Base-by-base conservation (phyloP, 2,797 vertebrate species). In the Smutsia gigantea region DNA sequence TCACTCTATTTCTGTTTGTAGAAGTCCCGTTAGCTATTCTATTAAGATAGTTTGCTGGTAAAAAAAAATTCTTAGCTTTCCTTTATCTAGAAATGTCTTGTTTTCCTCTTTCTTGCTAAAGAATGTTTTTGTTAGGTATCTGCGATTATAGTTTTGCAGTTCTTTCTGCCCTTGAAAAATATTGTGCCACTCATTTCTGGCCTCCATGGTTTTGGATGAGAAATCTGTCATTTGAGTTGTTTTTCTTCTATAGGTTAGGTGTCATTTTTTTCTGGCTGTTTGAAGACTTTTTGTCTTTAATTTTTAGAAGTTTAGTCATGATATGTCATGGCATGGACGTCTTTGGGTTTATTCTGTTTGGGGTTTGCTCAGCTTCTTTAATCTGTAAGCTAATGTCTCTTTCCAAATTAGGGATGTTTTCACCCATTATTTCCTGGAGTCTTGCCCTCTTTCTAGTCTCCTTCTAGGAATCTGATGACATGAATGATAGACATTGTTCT, bases 131-230 rank as follows among this genome's bases (percentile, higher is more conserved):
- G 51, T 17, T 46, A 29, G 29, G 23, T 19, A 63, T 61, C 42
- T 46, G 46, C 12, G 18, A 75, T 75, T 81, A 74, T 74, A n/a
- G 5, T 53, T 82, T 68, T 66, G 15, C 21, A 25, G 14, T 75
- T 74, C n/a, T 81, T 87, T 82, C 49, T 53, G 31, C 27, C 39
- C n/a, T 78, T 89, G 37, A 89, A 95, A 84, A 42, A 87, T 64
- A 10, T 27, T 55, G 14, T 55, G 18, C 29, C 17, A 37, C 29
- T 81, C 69, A 17, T 59, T 37, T 90, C 51, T 90, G 79, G 7
- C 57, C n/a, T 84, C 69, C 11, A 31, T 84, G 15, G 21, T 83
- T 81, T 90, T 53, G 59, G 12, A 55, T 53, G 55, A 72, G 29
- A 81, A 88, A 51, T 87, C 68, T 83, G 51, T 59, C 59, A n/a